phyloP scores from a whole-genome alignment of 2,113 vertebrate genomes.

The Terrapene triunguis region DNA sequence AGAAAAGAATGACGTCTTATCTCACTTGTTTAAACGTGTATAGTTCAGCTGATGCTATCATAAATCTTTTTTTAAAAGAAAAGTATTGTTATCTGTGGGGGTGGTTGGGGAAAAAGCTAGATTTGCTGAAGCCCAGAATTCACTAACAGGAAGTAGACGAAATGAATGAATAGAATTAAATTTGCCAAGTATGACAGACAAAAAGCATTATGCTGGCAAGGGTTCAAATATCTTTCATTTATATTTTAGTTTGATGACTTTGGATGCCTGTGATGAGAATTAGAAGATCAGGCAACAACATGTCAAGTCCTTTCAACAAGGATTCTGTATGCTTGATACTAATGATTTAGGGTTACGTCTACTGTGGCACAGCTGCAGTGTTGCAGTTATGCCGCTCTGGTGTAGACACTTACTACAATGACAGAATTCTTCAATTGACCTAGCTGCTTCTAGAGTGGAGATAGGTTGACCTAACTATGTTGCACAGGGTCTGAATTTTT shows the following conservation, averaged over 20 bases:
- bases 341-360: neutral
- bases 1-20: neutral
- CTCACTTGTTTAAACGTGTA: neutral
- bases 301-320: neutral
- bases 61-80: neutral
- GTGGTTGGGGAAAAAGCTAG: too few species aligned
- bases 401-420: neutral
- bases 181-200: neutral
- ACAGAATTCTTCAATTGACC: neutral
- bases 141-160: neutral
- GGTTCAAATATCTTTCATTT: neutral
- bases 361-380: neutral
- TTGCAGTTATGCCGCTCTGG: neutral
- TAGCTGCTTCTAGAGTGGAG: neutral
- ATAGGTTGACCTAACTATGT: neutral
- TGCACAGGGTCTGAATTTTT: too few species aligned
- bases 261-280: neutral
- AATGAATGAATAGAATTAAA: fast-evolving
- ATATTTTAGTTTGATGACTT: neutral
- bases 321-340: neutral
- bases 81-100: neutral
- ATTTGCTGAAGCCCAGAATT: neutral
- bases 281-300: neutral
- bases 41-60: neutral
- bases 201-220: neutral